Percentiles rank a stretch among this genome's conserved stretches.
phyloP scores from a whole-genome alignment of 1,140 invertebrate genomes.

The Neodiprion lecontei region DNA sequence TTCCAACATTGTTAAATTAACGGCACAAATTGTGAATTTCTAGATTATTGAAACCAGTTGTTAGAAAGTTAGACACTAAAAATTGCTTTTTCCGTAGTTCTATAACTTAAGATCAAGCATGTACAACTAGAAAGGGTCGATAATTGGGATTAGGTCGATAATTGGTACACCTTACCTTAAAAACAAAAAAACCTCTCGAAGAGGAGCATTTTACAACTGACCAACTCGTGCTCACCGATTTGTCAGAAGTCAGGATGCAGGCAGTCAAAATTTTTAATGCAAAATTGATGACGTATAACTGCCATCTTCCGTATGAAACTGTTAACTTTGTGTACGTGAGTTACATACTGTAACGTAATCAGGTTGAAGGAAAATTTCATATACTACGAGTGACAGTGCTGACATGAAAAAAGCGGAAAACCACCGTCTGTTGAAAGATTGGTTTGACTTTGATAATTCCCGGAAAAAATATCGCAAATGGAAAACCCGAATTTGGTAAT shows the following conservation, averaged over 20 bases:
- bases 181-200: not conserved
- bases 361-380: not conserved
- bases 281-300: not conserved
- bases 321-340: not conserved
- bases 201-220: not conserved
- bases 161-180: too few relatives aligned
- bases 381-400: not conserved
- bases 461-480: not conserved
- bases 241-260: not conserved
- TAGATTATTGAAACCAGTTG: too few relatives aligned
- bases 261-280: not conserved
- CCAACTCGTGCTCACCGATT: not conserved
- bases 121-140: too few relatives aligned
- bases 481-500: not conserved
- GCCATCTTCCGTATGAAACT: not conserved
- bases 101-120: too few relatives aligned
- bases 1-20: too few relatives aligned
- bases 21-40: too few relatives aligned
- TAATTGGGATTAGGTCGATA: too few relatives aligned
- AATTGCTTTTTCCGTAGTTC: too few relatives aligned
- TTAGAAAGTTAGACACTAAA: too few relatives aligned
- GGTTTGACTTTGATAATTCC: not conserved
- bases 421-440: not conserved
- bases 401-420: not conserved
- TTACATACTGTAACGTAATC: not conserved